Base-by-base conservation (phyloP, 2,888 invertebrate genomes). In the Mesorhabditis belari region DNA sequence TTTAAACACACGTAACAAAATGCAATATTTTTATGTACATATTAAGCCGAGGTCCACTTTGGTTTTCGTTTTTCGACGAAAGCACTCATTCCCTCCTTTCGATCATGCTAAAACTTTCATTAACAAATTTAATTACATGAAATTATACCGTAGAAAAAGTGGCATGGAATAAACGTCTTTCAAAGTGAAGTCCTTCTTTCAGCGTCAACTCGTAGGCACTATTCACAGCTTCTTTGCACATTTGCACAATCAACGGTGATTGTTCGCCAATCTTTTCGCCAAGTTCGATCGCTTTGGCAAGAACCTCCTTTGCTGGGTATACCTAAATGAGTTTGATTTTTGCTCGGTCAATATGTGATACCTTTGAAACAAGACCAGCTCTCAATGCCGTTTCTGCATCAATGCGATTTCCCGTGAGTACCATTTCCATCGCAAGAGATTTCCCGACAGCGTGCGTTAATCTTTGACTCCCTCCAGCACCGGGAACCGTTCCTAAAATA, bases 371-470 rank as follows among this genome's bases (percentile, higher is more conserved):
- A 35, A 79, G 67, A 25, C 79, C 79, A 19, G 58, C 62, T 49
- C 88, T 88, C 82, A 92, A 91, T 0, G 96, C 96, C 82, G 96
- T 94, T 35, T 87, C 85, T 0, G 98, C 95, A 29, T 87, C 87
- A 52, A 98, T 87, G 81, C 89, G 91, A 82, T 90, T 88, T 6
- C 95, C 98, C 9, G 93, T 92, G 3, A 99, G 86, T 52, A 91
- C 89, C 75, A 98, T 89, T 85, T 98, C 96, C 98, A 99, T 99
- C 0, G 98, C 93, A 82, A 91, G 91, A 12, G 94, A 94, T 84
- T 98, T 98, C 76, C 98, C 98, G 66, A 93, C 88, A 69, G 87
- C 88, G 63, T 86, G 83, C 4, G 90, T 87, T 64, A 93, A 85
- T 64, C 93, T 86, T 83, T 94, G 98, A 68, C 95, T 94, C 75